Conservation (phyloP, 2,888 invertebrate species). For the Pegoplata infirma region DNA sequence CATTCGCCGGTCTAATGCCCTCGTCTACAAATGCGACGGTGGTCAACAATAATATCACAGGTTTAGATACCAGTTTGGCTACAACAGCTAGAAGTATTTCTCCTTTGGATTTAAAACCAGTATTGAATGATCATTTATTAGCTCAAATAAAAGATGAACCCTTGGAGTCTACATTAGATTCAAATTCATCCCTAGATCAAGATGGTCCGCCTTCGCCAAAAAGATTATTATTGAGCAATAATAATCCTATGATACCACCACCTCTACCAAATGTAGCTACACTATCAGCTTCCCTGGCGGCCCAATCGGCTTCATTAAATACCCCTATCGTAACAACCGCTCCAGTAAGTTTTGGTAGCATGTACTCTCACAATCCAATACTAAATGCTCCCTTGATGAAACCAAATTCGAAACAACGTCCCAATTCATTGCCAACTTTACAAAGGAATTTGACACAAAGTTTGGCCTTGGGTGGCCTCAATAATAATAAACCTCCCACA, state of each 20-base stretch:
- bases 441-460: constrained; percentile 80
- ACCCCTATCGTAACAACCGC: constrained; percentile 75
- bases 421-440: constrained; percentile 84
- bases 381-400: constrained; percentile 65
- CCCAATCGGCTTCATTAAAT: constrained; percentile 77
- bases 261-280: constrained; percentile 76
- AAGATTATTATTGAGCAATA: constrained; percentile 68
- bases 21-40: constrained; percentile 40
- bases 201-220: constrained; percentile 75
- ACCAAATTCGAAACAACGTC: constrained; percentile 80
- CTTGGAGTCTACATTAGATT: constrained; percentile 69
- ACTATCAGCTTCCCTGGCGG: constrained; percentile 73
- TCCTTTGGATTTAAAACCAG: constrained; percentile 77
- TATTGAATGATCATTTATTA: constrained; percentile 69
- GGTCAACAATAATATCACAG: constrained; percentile 66
- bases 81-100: constrained; percentile 74
- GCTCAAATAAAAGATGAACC: constrained; percentile 72
- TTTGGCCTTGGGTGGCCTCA: constrained; percentile 64
- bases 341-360: constrained; percentile 67
- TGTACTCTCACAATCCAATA: constrained; percentile 56
- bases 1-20: constrained; percentile 70
- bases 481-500: constrained; percentile 76
- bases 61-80: constrained; percentile 70
- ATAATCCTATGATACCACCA: constrained; percentile 71
- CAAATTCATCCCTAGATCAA: constrained; percentile 71